Base-by-base conservation (phyloP, 2,113 vertebrate species). In the Axis porcinus region DNA sequence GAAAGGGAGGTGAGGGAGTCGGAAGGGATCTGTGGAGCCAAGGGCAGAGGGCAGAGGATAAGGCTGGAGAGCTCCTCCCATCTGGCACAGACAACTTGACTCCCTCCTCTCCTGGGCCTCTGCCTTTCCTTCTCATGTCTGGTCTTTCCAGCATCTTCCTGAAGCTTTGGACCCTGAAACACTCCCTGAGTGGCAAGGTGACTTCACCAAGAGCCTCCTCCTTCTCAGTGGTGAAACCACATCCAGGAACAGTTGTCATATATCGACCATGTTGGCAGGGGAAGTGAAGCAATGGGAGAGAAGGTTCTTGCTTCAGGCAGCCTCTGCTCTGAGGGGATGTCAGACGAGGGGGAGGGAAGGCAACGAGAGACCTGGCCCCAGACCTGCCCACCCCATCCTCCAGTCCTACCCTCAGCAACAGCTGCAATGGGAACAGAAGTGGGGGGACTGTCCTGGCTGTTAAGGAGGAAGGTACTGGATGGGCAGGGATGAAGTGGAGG, bases 281-380 rank as follows among this genome's bases (percentile, higher is more conserved):
- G 16, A 3, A 36, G 5, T 7, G 25, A 67, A 25, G 43, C 1
- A 0, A 10, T 1, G 12, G n/a, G 23, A 54, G 62, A n/a, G 67
- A 43, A 11, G 36, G 3, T 33, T 52, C 58, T 74, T 40, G 36
- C 43, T 52, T 52, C 64, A 25, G 33, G 62, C 52, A 91, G 54
- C 79, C 33, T 94, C 70, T 64, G 52, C 55, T 52, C 62, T 28
- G 50, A 43, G 9, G 12, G 52, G 57, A 14, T 28, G 25, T 81
- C 67, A 43, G 67, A 7, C 30, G 45, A 16, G 3, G 17, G 25
- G 64, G 16, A 58, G 36, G 36, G 30, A 60, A 27, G 40, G 57
- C 2, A 6, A 54, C 33, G 45, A 28, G 40, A 19, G 23, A 19
- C 10, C 79, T 33, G 43, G 19, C 33, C 2, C 27, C 33, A 50